A percentile compares a stretch with the other conserved stretches of the same genome.
phyloP scores from a whole-genome alignment of 2,888 invertebrate species.

The Terebella lapidaria region DNA sequence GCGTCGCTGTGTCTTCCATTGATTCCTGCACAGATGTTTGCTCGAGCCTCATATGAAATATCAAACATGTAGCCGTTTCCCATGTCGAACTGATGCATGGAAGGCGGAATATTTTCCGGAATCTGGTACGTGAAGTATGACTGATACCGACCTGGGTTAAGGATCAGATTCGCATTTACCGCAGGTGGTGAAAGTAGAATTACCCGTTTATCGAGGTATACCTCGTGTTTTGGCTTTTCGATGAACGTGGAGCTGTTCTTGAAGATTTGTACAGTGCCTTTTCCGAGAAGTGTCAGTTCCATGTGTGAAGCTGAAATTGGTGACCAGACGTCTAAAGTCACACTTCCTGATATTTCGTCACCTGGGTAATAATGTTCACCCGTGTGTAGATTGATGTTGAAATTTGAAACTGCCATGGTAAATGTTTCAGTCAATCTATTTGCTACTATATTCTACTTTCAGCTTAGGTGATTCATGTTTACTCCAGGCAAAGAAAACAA shows the following conservation, averaged over 20 bases:
- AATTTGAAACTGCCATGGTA: slow-evolving; percentile 29
- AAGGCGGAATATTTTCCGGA: slow-evolving; percentile 36
- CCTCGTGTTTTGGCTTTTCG: slow-evolving; percentile 29
- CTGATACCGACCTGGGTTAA: slow-evolving; percentile 36
- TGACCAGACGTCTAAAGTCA: slow-evolving; percentile 34
- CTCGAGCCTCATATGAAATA: slow-evolving; percentile 35
- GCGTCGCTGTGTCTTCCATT: slow-evolving; percentile 12
- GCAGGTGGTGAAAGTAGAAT: slow-evolving; percentile 36
- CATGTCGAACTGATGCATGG: slow-evolving; percentile 21
- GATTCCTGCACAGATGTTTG: slow-evolving; percentile 39
- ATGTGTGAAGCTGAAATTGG: slow-evolving; percentile 38
- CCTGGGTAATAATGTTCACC: slow-evolving; percentile 35
- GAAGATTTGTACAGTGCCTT: slow-evolving; percentile 30
- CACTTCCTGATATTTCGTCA: slow-evolving; percentile 35
- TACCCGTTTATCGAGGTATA: slow-evolving; percentile 36
- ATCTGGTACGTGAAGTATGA: slow-evolving; percentile 38
- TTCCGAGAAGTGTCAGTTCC: slow-evolving; percentile 37
- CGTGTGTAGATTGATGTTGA: slow-evolving; percentile 38
- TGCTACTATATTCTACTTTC: no score
- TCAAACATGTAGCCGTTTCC: slow-evolving; percentile 33
- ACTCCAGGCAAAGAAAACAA: no score
- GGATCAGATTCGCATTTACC: slow-evolving; percentile 30
- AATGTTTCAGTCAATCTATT: neutral
- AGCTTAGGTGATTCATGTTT: no score
- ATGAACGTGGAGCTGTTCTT: slow-evolving; percentile 26